Evolutionary conservation across 2,888 invertebrate genomes (phyloP).

Genomic region (Sinopyrophorus schimmeli): DNA sequence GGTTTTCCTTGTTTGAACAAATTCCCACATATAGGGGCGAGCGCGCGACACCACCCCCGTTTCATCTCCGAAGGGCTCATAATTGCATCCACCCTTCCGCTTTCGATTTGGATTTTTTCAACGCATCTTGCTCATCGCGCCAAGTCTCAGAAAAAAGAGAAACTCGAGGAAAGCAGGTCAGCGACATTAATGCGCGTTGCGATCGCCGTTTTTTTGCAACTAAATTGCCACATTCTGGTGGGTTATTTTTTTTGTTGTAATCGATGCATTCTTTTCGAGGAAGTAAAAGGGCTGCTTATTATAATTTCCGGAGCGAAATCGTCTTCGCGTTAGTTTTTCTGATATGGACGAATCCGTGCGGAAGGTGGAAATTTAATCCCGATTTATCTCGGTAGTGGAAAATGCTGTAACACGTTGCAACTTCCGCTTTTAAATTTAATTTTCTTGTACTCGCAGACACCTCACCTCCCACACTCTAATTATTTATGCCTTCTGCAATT

Average conservation of each 20-base stretch:
- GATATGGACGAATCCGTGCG: conserved; percentile 6
- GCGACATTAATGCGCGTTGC: conserved; percentile 15
- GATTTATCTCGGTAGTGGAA: conserved; percentile 12
- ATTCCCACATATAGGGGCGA: conserved; percentile 27
- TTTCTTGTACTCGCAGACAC: no score
- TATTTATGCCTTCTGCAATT: no score
- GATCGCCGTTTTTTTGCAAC: conserved; percentile 15
- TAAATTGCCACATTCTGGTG: conserved; percentile 11
- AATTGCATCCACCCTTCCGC: no score
- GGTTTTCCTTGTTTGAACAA: conserved; percentile 25
- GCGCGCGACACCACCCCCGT: conserved; percentile 22
- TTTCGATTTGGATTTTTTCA: no score
- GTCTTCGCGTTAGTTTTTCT: no score
- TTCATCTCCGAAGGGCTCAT: conserved; percentile 17
- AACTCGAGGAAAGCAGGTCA: conserved; percentile 25
- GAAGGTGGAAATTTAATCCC: conserved; percentile 20
- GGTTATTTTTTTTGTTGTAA: no score
- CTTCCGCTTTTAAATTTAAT: no score
- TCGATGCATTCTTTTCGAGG: conserved; percentile 7
- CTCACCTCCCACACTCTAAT: no score
- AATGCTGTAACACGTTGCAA: conserved; percentile 15
- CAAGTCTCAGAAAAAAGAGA: no score
- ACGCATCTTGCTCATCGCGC: no score
- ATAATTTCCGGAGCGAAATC: conserved; percentile 21
- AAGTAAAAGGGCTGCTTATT: conserved; percentile 10